Evolutionary conservation across 2,797 vertebrate species (phyloP), one percentile per base, ranked within the genome.

Genomic region (Moxostoma hubbsi): DNA sequence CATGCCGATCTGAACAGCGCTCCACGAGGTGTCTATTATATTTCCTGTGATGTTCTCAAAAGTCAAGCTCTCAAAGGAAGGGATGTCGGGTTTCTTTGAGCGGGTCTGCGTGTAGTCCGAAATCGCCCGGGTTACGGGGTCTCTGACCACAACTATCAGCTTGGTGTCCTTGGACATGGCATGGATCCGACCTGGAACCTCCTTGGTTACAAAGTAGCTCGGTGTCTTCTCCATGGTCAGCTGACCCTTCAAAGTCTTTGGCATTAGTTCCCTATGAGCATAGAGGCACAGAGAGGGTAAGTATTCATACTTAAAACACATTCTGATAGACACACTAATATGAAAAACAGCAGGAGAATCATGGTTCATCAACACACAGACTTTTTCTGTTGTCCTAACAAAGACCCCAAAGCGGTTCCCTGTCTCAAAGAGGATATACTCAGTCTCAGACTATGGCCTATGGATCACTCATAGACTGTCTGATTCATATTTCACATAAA

Each of bases 171-270:
- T 95, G 8, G 93, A 94, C 97, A 98, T 98, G 89, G 93, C 89
- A 3, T 95, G 92, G 90, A 98, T 97, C 69, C 96, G 95, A 16
- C 93, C 93, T 0, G 97, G 96, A 5, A 96, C 96, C 85, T 98
- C 96, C 88, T 95, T 95, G 50, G 97, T 98, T 77, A 98, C 94
- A 0, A 95, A 98, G 90, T 98, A 98, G 88, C 96, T 97, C 73
- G 97, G 97, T 2, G 97, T 97, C 89, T 98, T 98, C 90, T 98
- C 97, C 96, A 98, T 98, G 84, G 97, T 98, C 90, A 98, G 87
- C 91, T 98, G 97, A 5, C 95, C 95, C 2, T 96, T 95, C 75
- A 94, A 89, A 0, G 96, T 96, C 82, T 93, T 93, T 2, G 97
- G 97, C 97, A 98, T 98, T 89, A 98, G 88, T 24, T 97, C 95